Evolutionary conservation across 2,113 vertebrate genomes (phyloP).

Genomic region (Onychostruthus taczanowskii): DNA sequence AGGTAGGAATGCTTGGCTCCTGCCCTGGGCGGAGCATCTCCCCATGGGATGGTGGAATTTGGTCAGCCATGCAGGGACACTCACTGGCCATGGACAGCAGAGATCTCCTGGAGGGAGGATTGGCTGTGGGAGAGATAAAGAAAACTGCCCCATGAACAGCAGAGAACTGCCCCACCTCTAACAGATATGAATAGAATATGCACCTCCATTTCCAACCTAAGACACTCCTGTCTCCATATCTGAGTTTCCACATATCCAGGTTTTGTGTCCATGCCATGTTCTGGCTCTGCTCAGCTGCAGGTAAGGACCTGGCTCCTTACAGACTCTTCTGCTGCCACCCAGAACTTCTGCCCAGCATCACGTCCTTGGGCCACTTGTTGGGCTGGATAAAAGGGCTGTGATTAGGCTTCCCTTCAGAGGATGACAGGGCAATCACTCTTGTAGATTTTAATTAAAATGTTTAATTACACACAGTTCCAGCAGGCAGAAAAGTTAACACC

Average conservation of each 20-base stretch:
- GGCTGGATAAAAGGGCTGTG: constrained; percentile 35
- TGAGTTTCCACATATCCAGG: not conserved
- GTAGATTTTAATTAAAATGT: constrained; percentile 77
- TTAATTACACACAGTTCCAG: constrained; percentile 71
- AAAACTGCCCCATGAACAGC: not conserved
- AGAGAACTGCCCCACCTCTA: not conserved
- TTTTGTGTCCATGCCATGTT: not conserved
- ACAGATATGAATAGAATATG: not conserved
- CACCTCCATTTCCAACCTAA: not conserved
- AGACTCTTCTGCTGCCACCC: not conserved
- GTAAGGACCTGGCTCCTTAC: not conserved
- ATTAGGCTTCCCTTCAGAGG: constrained; percentile 58
- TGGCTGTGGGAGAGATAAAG: not conserved
- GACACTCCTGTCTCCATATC: not conserved
- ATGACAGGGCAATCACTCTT: constrained; percentile 71
- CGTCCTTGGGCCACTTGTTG: not conserved
- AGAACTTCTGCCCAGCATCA: not conserved
- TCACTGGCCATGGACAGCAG: too few relatives aligned
- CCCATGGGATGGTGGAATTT: too few relatives aligned
- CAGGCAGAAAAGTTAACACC: constrained; percentile 50
- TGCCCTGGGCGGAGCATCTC: too few relatives aligned
- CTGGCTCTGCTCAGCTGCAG: not conserved
- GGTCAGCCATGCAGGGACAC: too few relatives aligned
- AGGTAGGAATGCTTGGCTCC: too few relatives aligned
- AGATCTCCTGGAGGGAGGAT: too few relatives aligned